Base-by-base conservation (phyloP, 2,113 vertebrate species). In the Larimichthys polyactis region DNA sequence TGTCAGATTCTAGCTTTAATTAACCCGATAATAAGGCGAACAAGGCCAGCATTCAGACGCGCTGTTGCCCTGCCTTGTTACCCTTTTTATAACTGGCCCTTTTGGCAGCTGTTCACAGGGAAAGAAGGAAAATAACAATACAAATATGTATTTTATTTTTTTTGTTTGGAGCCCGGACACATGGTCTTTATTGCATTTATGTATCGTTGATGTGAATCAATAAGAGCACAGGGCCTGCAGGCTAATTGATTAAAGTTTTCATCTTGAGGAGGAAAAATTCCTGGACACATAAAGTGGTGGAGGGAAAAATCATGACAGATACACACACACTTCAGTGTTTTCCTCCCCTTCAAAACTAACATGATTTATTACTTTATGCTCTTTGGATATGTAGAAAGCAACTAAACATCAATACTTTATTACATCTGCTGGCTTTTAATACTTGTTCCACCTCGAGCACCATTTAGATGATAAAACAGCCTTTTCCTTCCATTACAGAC, bases 1-100 rank as follows among this genome's bases (percentile, higher is more conserved):
- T 99, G 97, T 98, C 97, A 98, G 96, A 98, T 97, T 97, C 96
- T 95, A 93, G 95, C 97, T 99, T 98, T 99, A 99, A 99, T 99
- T 98, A 99, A 99, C 97, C 97, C 96, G 97, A 98, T 98, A 98
- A 99, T 97, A 97, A 98, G 97, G 97, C 96, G 96, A 96, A 97
- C 97, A 97, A 96, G 97, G 91, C 96, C 96, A 93, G 96, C 96
- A 94, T 97, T 96, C 96, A 93, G 96, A 92, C 94, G 94, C 95
- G 95, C 93, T 90, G 95, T 93, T 93, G 95, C 93, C 95, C 94
- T 96, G 95, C 94, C 96, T 95, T 94, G 95, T 96, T 97, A 96
- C 94, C 93, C 93, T 94, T 79, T 95, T 93, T 82, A 93, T 87
- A 94, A 92, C 90, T 90, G 92, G 84, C 82, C 89, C 92, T 24